phyloP scores from a whole-genome alignment of 1,140 invertebrate species.

The Diabrotica virgifera region DNA sequence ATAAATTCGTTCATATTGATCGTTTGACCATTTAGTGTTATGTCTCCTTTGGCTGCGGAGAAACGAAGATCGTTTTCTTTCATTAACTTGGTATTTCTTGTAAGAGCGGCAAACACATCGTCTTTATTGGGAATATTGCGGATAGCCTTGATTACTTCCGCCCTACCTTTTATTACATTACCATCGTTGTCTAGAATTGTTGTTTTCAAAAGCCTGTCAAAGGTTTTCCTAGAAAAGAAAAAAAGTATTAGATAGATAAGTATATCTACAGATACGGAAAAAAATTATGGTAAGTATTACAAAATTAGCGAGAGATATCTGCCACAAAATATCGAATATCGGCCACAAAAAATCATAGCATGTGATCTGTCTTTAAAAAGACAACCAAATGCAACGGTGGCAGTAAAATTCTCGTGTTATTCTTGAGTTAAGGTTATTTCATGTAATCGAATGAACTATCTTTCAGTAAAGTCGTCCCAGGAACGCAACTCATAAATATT shows the following conservation, averaged over 20 bases:
- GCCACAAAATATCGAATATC: no score
- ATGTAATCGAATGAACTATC: no score
- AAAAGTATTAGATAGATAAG: not conserved
- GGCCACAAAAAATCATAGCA: no score
- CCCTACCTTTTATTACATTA: constrained; percentile 29
- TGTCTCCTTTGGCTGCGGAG: constrained; percentile 30
- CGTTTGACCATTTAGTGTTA: constrained; percentile 36
- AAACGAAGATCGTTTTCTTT: constrained; percentile 37
- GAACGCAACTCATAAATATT: no score
- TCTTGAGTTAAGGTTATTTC: no score
- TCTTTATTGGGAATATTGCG: constrained; percentile 37
- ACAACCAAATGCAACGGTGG: no score
- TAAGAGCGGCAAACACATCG: constrained; percentile 41
- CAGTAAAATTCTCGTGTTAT: no score
- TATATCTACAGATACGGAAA: no score
- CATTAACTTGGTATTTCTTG: constrained; percentile 36
- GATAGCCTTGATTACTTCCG: constrained; percentile 42
- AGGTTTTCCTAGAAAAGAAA: constrained; percentile 38
- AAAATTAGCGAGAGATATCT: no score
- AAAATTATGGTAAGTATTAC: no score
- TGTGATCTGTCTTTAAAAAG: no score
- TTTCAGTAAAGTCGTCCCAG: no score
- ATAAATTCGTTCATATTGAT: constrained; percentile 38
- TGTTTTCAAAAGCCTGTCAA: constrained; percentile 38
- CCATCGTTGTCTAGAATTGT: constrained; percentile 34